These are phyloP conservation scores for Hypsibius dujardini DNA, from an alignment of 1,140 invertebrate genomes.

Conservation along the genomic window DNA sequence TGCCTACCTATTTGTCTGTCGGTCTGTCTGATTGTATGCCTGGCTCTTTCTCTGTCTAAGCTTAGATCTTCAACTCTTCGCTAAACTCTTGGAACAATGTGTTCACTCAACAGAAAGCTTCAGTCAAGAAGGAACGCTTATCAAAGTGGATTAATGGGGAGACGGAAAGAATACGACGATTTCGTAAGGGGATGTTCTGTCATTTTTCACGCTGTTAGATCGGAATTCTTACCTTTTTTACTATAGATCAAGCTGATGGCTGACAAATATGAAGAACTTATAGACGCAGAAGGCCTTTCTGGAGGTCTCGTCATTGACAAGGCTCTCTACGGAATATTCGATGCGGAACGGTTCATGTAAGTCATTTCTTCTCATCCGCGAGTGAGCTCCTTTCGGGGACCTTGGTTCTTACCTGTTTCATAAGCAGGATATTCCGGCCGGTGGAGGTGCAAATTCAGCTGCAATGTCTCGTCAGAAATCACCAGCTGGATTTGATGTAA, in stretches of 20 bases:
- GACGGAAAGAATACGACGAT: conserved; percentile 1
- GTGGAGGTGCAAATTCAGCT: not conserved
- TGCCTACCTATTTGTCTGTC: too few relatives aligned
- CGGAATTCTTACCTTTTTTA: too few relatives aligned
- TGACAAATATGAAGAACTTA: conserved; percentile 6
- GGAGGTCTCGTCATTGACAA: conserved; percentile 63
- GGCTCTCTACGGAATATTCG: conserved; percentile 48
- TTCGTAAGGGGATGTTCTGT: not conserved
- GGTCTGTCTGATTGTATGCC: too few relatives aligned
- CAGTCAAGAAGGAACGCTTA: not conserved
- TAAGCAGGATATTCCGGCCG: too few relatives aligned
- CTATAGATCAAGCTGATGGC: not conserved
- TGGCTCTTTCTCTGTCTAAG: too few relatives aligned
- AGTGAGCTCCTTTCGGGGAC: too few relatives aligned
- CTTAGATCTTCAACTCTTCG: too few relatives aligned
- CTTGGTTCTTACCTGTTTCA: too few relatives aligned
- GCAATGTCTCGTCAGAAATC: not conserved
- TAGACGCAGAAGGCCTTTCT: conserved; percentile 9
- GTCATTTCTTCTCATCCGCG: too few relatives aligned
- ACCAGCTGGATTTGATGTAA: not conserved
- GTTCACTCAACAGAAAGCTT: not conserved
- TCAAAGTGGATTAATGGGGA: not conserved
- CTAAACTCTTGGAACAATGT: too few relatives aligned
- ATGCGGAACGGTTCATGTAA: conserved; percentile 23
- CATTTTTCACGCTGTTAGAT: too few relatives aligned